These are phyloP conservation scores for Fistularia tabacaria DNA, from an alignment of 2,797 vertebrate species.

Conservation along the genomic window DNA sequence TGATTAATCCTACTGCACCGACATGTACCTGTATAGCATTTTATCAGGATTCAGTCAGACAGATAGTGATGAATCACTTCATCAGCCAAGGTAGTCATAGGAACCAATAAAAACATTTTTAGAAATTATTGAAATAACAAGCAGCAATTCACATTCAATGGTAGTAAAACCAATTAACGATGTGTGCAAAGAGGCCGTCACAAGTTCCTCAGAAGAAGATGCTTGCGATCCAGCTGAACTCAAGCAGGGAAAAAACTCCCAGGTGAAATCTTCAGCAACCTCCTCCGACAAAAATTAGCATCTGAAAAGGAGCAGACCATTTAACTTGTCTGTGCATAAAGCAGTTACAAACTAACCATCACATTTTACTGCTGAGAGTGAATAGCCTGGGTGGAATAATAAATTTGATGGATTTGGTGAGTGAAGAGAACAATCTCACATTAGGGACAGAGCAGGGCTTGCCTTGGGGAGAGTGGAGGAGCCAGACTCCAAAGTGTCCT, in stretches of 20 bases:
- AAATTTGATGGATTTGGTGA: constrained; percentile 56
- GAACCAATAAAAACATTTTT: constrained; percentile 8
- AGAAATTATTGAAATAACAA: constrained; percentile 6
- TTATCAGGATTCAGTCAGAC: constrained; percentile 3
- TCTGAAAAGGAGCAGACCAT: constrained; percentile 32
- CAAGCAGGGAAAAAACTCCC: constrained; percentile 20
- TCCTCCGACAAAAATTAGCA: constrained; percentile 38
- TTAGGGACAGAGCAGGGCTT: constrained; percentile 34
- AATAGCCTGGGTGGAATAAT: constrained; percentile 44
- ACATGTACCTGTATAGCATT: too few relatives aligned
- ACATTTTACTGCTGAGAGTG: constrained; percentile 39
- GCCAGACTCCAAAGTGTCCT: constrained; percentile 61
- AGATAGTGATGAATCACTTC: not conserved
- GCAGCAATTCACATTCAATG: constrained; percentile 13
- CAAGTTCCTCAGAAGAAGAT: constrained; percentile 21
- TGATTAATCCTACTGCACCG: not conserved
- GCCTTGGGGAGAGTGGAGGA: constrained; percentile 33
- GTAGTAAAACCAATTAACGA: constrained; percentile 35
- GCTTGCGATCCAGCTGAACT: constrained; percentile 24
- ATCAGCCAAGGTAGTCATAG: constrained; percentile 15
- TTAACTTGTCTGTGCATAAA: constrained; percentile 39
- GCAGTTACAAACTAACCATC: constrained; percentile 41
- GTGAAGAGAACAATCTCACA: constrained; percentile 35
- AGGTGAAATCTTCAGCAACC: constrained; percentile 18
- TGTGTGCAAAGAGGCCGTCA: constrained; percentile 25